Base-by-base conservation (phyloP, 2,797 vertebrate genomes). In the Melanotaenia pygmaea region DNA sequence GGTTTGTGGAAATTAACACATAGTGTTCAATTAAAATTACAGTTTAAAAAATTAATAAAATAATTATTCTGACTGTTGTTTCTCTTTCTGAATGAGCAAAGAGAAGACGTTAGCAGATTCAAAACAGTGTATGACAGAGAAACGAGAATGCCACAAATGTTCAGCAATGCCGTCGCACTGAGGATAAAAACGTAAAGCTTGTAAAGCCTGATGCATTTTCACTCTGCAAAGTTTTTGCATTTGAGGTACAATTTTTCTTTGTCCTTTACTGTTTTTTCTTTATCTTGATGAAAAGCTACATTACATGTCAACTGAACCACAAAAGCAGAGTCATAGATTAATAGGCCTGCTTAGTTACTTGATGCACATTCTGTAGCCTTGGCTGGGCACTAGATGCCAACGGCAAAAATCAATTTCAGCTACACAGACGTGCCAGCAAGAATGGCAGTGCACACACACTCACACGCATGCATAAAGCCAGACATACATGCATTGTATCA, bases 331-430 rank as follows among this genome's bases (percentile, higher is more conserved):
- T 63, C 22, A 40, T 40, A 78, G 80, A 86, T 34, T 74, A 67
- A 90, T 86, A 12, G 73, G 67, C 37, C 32, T 43, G 11, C 43
- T 20, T 28, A 51, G 59, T 62, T 53, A 75, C 67, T 58, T 64
- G 20, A 24, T 63, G 58, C 11, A 64, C 28, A 0, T 73, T 64
- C 50, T 60, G 24, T 30, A 45, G 66, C 68, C 61, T 80, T 34
- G 61, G 35, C 70, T 81, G 57, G 13, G 59, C 6, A 20, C 59
- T 66, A 13, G 4, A 74, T 63, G 72, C 79, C 73, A 65, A 63
- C 0, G 57, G 76, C 76, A 5, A 82, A 83, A 86, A 86, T 81
- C 59, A 5, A 91, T 87, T 64, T 67, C 7, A 20, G 64, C 70
- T 64, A 43, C 1, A 20, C 16, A 57, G 53, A 72, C 28, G 28